Conservation (phyloP, 2,888 invertebrate species). For the Drosophila paranaensis region DNA sequence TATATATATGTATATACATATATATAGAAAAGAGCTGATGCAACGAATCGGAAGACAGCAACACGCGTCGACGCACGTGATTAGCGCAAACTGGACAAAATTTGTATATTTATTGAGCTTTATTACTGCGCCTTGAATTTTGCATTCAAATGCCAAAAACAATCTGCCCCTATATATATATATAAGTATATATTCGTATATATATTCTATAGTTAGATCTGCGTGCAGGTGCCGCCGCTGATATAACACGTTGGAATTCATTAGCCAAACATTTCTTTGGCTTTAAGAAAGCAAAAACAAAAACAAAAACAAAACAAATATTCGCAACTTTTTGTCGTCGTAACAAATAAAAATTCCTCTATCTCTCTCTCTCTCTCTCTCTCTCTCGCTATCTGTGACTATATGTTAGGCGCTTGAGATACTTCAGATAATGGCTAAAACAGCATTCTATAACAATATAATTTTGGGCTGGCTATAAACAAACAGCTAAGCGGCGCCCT, state of each 20-base stretch:
- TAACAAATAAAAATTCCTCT: constrained; percentile 25
- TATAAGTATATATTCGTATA: neutral
- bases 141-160: neutral
- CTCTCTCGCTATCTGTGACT: constrained; percentile 12
- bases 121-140: neutral
- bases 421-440: constrained; percentile 52
- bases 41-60: neutral
- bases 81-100: neutral
- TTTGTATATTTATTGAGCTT: neutral
- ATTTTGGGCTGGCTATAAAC: constrained; percentile 21
- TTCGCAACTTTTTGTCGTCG: constrained; percentile 33
- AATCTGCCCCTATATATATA: constrained; percentile 4
- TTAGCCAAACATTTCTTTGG: constrained; percentile 46
- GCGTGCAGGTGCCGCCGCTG: constrained; percentile 14
- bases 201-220: constrained; percentile 12
- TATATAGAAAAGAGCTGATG: constrained; percentile 3
- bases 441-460: constrained; percentile 47
- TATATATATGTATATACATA: neutral
- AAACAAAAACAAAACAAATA: constrained; percentile 34
- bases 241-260: constrained; percentile 46
- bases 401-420: constrained; percentile 38
- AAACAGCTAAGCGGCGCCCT: constrained; percentile 27
- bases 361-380: constrained; percentile 1
- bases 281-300: neutral
- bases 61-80: constrained; percentile 4